Evolutionary conservation across 2,113 vertebrate genomes (phyloP).

Genomic region (Riparia riparia): DNA sequence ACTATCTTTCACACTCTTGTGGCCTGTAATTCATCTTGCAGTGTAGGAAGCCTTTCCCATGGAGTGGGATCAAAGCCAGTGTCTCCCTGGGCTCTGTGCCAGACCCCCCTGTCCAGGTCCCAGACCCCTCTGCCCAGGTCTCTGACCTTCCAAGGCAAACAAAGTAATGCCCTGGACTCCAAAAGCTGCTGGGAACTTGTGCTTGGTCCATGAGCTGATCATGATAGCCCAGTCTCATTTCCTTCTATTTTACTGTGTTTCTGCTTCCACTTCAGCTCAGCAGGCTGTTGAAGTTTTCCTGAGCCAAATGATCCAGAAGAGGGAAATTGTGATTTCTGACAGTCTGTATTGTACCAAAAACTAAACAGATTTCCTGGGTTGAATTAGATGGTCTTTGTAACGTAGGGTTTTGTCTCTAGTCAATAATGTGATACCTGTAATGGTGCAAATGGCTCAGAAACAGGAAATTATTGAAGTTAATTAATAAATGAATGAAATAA

Average conservation of each 20-base stretch:
- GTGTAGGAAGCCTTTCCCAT: too few species aligned
- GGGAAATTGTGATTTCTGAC: neutral
- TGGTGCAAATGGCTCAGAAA: neutral
- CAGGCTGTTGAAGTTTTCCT: neutral
- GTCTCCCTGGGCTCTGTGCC: too few species aligned
- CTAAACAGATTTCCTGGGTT: neutral
- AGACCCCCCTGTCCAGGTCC: too few species aligned
- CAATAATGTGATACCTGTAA: neutral
- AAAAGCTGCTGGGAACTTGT: neutral
- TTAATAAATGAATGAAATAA: neutral
- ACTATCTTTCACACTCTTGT: too few species aligned
- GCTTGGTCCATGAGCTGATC: neutral
- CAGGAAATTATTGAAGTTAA: neutral
- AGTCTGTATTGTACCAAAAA: neutral
- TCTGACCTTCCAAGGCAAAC: too few species aligned
- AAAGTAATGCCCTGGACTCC: too few species aligned
- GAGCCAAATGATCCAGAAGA: neutral
- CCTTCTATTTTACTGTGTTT: neutral
- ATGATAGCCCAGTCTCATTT: neutral
- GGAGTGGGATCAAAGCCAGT: too few species aligned
- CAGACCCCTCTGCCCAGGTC: too few species aligned
- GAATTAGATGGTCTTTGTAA: neutral
- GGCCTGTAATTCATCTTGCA: too few species aligned
- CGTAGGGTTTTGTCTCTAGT: neutral
- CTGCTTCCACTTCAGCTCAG: neutral